Conservation (phyloP, 2,888 invertebrate species). For the Dysmachus trigonus region DNA sequence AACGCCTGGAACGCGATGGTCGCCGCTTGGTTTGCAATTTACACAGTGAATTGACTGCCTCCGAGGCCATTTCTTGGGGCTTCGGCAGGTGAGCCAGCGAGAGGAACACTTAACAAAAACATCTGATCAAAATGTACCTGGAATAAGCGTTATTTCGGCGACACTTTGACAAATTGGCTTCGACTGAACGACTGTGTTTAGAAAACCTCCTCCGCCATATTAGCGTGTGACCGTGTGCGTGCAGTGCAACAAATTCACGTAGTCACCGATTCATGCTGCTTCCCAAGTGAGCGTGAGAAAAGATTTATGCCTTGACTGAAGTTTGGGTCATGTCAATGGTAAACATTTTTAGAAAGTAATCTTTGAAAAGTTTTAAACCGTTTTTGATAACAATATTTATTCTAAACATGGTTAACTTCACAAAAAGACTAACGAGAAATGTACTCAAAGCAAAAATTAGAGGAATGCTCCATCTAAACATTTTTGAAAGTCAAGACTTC, state of each 20-base stretch:
- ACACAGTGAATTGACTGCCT: not conserved
- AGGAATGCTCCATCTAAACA: too few species aligned
- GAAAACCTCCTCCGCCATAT: conserved; percentile 27
- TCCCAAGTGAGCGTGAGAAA: not conserved
- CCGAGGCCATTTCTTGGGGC: not conserved
- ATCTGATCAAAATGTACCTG: not conserved
- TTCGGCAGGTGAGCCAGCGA: not conserved
- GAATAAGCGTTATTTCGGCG: not conserved
- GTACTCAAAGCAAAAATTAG: too few species aligned
- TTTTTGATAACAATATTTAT: too few species aligned
- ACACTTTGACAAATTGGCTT: not conserved
- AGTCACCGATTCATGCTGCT: not conserved
- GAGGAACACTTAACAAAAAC: not conserved
- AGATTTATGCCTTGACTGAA: not conserved
- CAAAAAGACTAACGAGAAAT: too few species aligned
- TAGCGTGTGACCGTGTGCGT: not conserved
- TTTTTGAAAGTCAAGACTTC: too few species aligned
- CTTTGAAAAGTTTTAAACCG: too few species aligned
- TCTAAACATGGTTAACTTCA: too few species aligned
- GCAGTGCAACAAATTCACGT: not conserved
- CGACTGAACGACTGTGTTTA: conserved; percentile 16
- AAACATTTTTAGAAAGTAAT: too few species aligned
- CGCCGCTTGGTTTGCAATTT: not conserved
- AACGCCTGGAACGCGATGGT: not conserved
- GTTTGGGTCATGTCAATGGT: too few species aligned